Conservation (phyloP, 2,888 invertebrate species). For the Ceramica pisi region DNA sequence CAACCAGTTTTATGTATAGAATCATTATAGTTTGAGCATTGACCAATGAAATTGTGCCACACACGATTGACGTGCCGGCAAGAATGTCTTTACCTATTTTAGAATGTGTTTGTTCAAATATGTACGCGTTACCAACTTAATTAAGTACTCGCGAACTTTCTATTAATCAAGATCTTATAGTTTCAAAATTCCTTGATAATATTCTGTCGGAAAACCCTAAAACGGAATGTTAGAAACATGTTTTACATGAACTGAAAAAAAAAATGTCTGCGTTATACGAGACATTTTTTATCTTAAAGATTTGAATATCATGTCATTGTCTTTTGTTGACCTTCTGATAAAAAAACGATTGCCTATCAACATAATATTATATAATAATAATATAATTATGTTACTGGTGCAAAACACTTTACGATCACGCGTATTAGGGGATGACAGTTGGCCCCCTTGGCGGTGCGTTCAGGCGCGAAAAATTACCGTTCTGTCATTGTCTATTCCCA, state of each 20-base stretch:
- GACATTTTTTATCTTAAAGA: slow-evolving; percentile 24
- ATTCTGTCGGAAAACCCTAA: neutral
- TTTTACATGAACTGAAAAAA: slow-evolving; percentile 22
- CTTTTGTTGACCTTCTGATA: slow-evolving; percentile 45
- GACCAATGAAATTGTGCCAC: slow-evolving; percentile 64
- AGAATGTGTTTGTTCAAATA: slow-evolving; percentile 33
- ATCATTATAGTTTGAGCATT: slow-evolving; percentile 30
- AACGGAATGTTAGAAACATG: neutral
- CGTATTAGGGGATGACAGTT: slow-evolving; percentile 67
- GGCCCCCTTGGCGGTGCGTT: slow-evolving; percentile 56
- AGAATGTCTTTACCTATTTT: slow-evolving; percentile 22
- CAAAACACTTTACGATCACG: slow-evolving; percentile 26
- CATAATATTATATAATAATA: neutral
- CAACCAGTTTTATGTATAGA: slow-evolving; percentile 60
- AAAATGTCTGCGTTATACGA: slow-evolving; percentile 24
- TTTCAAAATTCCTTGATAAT: neutral
- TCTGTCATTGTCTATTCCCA: slow-evolving; percentile 69
- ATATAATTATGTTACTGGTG: neutral
- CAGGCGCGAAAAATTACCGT: slow-evolving; percentile 74
- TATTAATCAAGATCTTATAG: neutral
- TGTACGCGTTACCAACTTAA: neutral
- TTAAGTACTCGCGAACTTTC: slow-evolving; percentile 13
- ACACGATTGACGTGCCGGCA: slow-evolving; percentile 7
- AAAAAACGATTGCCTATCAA: slow-evolving; percentile 13
- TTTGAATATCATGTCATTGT: slow-evolving; percentile 37